Evolutionary conservation across 2,888 invertebrate species (phyloP).

Genomic region (Kryphioiulus occultus): DNA sequence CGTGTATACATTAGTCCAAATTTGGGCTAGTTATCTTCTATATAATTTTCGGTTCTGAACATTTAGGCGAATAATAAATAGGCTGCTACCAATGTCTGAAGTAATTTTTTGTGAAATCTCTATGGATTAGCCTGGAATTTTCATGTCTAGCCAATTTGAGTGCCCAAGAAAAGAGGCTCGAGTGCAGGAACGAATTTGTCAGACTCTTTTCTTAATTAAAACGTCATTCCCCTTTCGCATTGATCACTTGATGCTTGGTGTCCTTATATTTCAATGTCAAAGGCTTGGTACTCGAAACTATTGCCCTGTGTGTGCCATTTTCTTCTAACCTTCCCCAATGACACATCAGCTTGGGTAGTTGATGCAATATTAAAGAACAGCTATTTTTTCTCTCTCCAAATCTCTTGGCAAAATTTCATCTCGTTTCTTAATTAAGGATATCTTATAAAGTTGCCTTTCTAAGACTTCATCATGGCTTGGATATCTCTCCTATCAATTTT

Average conservation of each 20-base stretch:
- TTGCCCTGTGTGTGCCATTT: not conserved
- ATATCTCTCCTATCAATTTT: not conserved
- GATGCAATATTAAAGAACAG: not conserved
- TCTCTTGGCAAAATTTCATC: not conserved
- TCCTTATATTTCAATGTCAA: slow-evolving; percentile 10
- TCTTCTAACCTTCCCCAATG: not conserved
- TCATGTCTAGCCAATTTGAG: not conserved
- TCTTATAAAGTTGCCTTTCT: not conserved
- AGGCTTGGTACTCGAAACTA: not conserved
- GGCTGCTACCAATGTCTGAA: too few relatives aligned
- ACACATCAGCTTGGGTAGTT: not conserved
- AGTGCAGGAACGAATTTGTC: slow-evolving; percentile 1
- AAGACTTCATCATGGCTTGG: not conserved
- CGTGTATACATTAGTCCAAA: too few relatives aligned
- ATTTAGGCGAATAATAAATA: too few relatives aligned
- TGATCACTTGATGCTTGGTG: slow-evolving; percentile 12
- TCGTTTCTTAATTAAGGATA: not conserved
- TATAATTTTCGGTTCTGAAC: too few relatives aligned
- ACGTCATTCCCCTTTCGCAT: slow-evolving; percentile 8
- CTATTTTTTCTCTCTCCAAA: not conserved
- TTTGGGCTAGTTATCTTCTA: too few relatives aligned
- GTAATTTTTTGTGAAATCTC: not conserved
- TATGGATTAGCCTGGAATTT: not conserved
- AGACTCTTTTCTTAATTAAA: slow-evolving; percentile 39
- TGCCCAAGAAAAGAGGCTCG: not conserved